Evolutionary conservation across 2,113 vertebrate species (phyloP).

Genomic region (Actenoides hombroni): DNA sequence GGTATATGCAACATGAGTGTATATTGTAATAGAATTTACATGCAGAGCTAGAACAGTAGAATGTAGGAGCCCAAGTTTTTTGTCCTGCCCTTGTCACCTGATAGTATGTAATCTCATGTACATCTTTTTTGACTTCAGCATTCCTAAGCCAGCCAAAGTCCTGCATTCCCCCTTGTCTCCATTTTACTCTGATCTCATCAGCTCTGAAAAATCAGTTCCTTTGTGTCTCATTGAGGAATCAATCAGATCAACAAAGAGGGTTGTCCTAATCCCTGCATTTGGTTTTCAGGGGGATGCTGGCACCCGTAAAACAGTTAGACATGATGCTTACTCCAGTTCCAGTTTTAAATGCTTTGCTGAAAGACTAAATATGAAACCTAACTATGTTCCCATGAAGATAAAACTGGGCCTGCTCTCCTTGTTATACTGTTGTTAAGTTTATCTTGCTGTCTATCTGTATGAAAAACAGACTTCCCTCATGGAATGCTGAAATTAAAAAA

Average conservation of each 20-base stretch:
- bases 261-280: fast-evolving
- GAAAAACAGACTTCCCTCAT: not conserved
- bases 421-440: not conserved
- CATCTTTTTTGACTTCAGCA: not conserved
- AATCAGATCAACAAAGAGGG: not conserved
- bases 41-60: not conserved
- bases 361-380: not conserved
- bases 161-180: not conserved
- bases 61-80: not conserved
- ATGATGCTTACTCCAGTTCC: not conserved
- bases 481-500: not conserved
- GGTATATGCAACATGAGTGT: not conserved
- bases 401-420: not conserved
- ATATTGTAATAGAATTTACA: not conserved
- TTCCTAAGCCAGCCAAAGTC: not conserved
- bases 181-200: not conserved
- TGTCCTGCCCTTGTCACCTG: not conserved
- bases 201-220: not conserved
- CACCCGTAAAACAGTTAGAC: not conserved
- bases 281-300: not conserved
- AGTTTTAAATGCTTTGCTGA: not conserved
- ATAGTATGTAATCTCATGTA: not conserved
- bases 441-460: not conserved
- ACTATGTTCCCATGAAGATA: not conserved
- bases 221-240: not conserved